Evolutionary conservation across 2,888 invertebrate genomes (phyloP), one percentile per base, ranked within the genome.

Genomic region (Euplexia lucipara): DNA sequence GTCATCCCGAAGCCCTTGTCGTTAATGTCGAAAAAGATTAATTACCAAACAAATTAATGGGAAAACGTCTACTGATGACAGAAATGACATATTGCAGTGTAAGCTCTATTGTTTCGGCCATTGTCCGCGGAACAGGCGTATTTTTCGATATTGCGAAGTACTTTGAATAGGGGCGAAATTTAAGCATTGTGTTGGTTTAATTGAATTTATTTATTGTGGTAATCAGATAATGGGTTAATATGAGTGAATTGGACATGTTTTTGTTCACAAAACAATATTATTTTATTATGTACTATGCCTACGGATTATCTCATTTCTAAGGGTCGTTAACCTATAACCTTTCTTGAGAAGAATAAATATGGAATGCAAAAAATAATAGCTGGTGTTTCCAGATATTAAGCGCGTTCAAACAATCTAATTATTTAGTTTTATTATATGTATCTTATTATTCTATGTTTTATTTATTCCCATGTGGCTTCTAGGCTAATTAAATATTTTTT

Each of bases 11-110:
- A 85, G 83, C 83, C 82, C 82, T 83, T 83, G 83, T 86, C 88
- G 86, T 82, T 85, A 86, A 89, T 86, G 89, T 89, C 91, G 89
- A 91, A 90, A 84, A 89, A 91, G 90, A 92, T 92, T 92, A 92
- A 92, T 92, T 91, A 90, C 84, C 85, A 87, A 86, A 86, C 84
- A 89, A 91, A 91, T 90, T 82, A 88, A 87, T 81, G 72, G 78
- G 68, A 64, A 82, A 76, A 76, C 41, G 75, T 79, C 77, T 63
- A 77, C 49, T 58, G 72, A 66, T 70, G 72, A 78, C 80, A 83
- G 74, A 69, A 78, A 72, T 76, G 62, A 62, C 68, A 58, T 75
- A 75, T 70, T 74, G 68, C 62, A 70, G 57, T 61, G 73, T 68
- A 64, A 62, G 71, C 62, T 65, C 70, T 71, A 79, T 84, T 81